Conservation (phyloP, 1,140 invertebrate genomes). For the Pantala flavescens region DNA sequence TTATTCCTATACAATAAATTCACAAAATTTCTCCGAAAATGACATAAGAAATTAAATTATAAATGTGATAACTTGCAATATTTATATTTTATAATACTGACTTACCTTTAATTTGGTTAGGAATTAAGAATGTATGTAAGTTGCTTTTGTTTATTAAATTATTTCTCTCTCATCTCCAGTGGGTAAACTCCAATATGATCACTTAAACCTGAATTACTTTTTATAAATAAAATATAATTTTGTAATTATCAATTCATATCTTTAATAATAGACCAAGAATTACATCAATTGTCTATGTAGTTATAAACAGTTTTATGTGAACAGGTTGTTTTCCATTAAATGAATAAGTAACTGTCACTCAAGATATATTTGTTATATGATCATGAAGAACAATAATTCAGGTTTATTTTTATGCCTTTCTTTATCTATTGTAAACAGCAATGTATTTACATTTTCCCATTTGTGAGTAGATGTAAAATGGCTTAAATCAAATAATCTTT, state of each 20-base stretch:
- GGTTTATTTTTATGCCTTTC: not conserved
- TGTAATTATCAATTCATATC: not conserved
- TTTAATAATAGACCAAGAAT: not conserved
- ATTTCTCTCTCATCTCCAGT: not conserved
- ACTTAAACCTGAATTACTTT: not conserved
- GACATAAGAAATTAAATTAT: no score
- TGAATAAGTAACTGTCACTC: not conserved
- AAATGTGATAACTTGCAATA: no score
- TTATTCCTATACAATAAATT: no score
- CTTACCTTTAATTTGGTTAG: no score
- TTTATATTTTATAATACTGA: no score
- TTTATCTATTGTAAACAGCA: not conserved
- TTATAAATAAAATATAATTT: not conserved
- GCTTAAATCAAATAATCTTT: not conserved
- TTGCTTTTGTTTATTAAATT: not conserved
- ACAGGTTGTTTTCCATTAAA: not conserved
- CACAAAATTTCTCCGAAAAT: no score
- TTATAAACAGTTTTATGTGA: not conserved
- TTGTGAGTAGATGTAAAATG: not conserved
- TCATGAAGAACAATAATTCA: not conserved
- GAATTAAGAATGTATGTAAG: no score
- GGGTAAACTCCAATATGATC: not conserved
- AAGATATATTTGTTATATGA: not conserved
- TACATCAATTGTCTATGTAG: not conserved
- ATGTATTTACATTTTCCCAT: not conserved